A percentile compares a stretch with the other conserved stretches of the same genome.
Evolutionary conservation across 1,140 invertebrate genomes (phyloP).

Genomic region (Sitodiplosis mosellana): DNA sequence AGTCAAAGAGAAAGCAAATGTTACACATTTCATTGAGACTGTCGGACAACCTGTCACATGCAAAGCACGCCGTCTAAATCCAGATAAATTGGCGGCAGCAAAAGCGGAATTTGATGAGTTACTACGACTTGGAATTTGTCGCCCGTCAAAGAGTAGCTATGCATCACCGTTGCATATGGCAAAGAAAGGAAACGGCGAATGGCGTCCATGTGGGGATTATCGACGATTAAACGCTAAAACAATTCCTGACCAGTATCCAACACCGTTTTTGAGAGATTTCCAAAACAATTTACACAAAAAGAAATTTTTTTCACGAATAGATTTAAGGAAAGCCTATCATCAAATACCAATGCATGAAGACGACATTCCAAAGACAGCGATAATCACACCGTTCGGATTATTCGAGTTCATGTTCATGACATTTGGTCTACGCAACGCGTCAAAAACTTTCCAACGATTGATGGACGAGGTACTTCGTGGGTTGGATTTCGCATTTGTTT

Average conservation of each 20-base stretch:
- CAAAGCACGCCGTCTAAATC: conserved; percentile 18
- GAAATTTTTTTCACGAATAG: conserved; percentile 26
- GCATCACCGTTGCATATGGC: conserved; percentile 26
- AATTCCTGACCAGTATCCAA: conserved; percentile 17
- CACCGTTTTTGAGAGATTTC: conserved; percentile 17
- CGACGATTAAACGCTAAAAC: conserved; percentile 24
- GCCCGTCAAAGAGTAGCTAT: conserved; percentile 26
- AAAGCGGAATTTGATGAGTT: conserved; percentile 12
- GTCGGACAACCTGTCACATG: conserved; percentile 14
- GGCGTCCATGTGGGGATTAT: conserved; percentile 27
- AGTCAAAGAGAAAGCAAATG: too few species aligned
- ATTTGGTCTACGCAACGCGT: conserved; percentile 19
- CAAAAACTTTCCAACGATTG: conserved; percentile 28
- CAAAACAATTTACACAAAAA: conserved; percentile 15
- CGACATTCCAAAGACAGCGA: conserved; percentile 21
- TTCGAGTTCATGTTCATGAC: too few species aligned
- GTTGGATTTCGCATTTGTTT: conserved; percentile 15
- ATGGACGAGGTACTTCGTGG: conserved; percentile 26
- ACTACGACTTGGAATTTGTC: conserved; percentile 18
- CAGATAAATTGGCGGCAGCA: conserved; percentile 12
- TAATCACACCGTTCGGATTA: conserved; percentile 20
- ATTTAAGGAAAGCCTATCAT: conserved; percentile 29
- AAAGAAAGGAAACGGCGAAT: conserved; percentile 20
- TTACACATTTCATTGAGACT: too few species aligned
- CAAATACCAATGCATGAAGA: conserved; percentile 19